A percentile compares a stretch with the other conserved stretches of the same genome.
Conservation (phyloP, 1,140 invertebrate genomes). For the Triops cancriformis region DNA sequence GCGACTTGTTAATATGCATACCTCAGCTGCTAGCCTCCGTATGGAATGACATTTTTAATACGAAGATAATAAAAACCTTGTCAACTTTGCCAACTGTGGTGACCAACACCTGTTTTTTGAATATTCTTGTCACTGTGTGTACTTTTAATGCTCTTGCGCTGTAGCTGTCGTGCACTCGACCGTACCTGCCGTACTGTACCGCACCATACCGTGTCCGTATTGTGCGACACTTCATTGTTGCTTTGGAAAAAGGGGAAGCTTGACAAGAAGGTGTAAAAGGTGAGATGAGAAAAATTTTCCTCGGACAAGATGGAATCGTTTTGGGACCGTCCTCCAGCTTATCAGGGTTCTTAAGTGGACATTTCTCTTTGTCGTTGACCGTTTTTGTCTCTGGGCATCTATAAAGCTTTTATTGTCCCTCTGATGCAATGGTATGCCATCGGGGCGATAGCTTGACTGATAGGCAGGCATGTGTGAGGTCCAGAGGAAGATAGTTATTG, state of each 20-base stretch:
- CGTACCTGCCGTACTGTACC: too few relatives aligned
- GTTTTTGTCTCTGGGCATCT: neutral
- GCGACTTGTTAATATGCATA: neutral
- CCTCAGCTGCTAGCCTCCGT: neutral
- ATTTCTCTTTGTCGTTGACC: neutral
- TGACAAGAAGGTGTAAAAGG: neutral
- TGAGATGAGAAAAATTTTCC: neutral
- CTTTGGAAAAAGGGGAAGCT: neutral
- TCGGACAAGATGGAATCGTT: neutral
- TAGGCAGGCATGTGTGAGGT: conserved; percentile 12
- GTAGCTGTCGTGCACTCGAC: neutral
- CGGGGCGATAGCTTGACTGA: conserved; percentile 10
- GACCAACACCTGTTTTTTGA: neutral
- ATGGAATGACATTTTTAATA: neutral
- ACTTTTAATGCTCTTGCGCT: neutral
- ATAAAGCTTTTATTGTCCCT: conserved; percentile 5
- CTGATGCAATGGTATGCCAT: conserved; percentile 5
- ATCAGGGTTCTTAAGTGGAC: neutral
- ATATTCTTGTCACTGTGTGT: neutral
- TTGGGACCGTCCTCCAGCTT: neutral
- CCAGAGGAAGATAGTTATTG: neutral
- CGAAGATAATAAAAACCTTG: neutral
- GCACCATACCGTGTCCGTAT: neutral
- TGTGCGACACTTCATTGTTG: neutral
- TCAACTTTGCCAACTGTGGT: neutral